Evolutionary conservation across 2,113 vertebrate genomes (phyloP).

Genomic region (Origma solitaria): DNA sequence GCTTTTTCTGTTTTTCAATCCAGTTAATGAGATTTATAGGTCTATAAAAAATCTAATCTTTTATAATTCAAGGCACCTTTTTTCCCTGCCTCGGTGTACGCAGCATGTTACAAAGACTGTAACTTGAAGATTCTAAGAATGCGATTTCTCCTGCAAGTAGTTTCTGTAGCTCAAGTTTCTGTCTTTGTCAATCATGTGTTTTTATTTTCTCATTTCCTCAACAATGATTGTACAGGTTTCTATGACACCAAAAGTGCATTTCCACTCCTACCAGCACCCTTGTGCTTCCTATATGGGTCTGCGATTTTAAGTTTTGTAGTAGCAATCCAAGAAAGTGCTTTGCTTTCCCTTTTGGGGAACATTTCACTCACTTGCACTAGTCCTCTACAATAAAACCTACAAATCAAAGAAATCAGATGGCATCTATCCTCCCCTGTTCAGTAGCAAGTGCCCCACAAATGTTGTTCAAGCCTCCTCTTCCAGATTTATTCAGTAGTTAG

Average conservation of each 20-base stretch:
- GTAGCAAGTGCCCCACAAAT: not conserved
- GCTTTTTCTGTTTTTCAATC: not conserved
- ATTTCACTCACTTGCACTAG: not conserved
- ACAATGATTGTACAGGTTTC: not conserved
- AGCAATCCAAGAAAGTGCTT: not conserved
- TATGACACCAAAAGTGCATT: not conserved
- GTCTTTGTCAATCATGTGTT: not conserved
- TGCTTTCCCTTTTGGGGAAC: not conserved
- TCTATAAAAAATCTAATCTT: not conserved
- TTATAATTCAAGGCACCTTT: not conserved
- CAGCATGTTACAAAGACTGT: not conserved
- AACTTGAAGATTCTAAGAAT: not conserved
- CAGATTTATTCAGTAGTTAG: not conserved
- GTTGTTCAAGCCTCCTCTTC: not conserved
- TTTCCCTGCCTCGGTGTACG: not conserved
- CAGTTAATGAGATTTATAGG: not conserved
- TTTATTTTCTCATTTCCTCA: not conserved
- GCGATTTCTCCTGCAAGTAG: not conserved
- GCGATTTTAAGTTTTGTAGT: not conserved
- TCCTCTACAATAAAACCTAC: not conserved
- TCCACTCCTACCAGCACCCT: not conserved
- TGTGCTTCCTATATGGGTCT: not conserved
- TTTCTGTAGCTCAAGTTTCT: not conserved
- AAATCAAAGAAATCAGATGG: not conserved
- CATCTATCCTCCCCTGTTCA: not conserved